These are phyloP conservation scores for Dolichopus griseipennis DNA, from an alignment of 2,888 invertebrate genomes.

Conservation along the genomic window DNA sequence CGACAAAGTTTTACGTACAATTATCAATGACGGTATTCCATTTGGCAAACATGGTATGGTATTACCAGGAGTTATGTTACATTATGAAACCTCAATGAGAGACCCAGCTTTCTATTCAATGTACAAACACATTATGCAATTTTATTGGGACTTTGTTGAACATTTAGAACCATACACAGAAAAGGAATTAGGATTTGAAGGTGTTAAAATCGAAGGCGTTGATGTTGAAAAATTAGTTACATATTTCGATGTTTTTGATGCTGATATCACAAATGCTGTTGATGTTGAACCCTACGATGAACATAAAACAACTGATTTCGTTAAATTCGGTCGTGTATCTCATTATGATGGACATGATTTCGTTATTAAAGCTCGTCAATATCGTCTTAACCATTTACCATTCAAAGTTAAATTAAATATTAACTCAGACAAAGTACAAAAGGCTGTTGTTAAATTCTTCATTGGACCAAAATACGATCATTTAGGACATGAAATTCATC, in stretches of 20 bases:
- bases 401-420: constrained; percentile 53
- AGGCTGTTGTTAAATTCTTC: constrained; percentile 57
- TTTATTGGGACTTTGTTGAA: constrained; percentile 52
- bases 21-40: constrained; percentile 45
- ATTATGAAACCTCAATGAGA: constrained; percentile 57
- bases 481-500: constrained; percentile 46
- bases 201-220: constrained; percentile 55
- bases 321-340: constrained; percentile 36
- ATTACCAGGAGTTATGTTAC: constrained; percentile 47
- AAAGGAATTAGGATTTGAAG: constrained; percentile 54
- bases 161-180: constrained; percentile 53
- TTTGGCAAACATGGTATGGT: constrained; percentile 31
- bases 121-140: constrained; percentile 52
- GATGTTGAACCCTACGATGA: constrained; percentile 43
- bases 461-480: constrained; percentile 61
- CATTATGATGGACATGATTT: constrained; percentile 39
- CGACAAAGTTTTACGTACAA: constrained; percentile 45
- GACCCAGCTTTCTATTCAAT: constrained; percentile 66
- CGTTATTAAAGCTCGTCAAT: constrained; percentile 50
- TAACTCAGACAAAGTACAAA: constrained; percentile 50
- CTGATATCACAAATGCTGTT: constrained; percentile 49
- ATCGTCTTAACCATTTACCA: constrained; percentile 56
- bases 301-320: constrained; percentile 29
- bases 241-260: constrained; percentile 59
- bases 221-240: constrained; percentile 57